Percentiles rank a stretch among this genome's conserved stretches.
phyloP scores from a whole-genome alignment of 2,797 vertebrate species.

The Gymnopithys bicolor region DNA sequence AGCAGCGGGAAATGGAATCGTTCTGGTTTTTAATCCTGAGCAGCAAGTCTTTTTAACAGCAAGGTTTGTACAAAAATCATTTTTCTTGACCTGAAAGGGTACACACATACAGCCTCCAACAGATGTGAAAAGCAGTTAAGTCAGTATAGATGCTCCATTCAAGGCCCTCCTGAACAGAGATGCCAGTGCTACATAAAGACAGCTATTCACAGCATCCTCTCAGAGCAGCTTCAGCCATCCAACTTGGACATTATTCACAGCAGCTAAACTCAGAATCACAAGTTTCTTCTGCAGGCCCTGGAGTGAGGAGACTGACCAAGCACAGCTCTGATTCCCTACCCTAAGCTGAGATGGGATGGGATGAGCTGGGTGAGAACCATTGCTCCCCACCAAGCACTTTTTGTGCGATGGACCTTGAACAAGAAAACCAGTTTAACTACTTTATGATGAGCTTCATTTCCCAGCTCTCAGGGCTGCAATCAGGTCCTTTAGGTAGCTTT shows the following conservation, averaged over 20 bases:
- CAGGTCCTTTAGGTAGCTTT: background rate
- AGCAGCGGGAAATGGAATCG: slow-evolving; percentile 19
- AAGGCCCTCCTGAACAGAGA: slow-evolving; percentile 18
- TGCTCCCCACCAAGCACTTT: background rate
- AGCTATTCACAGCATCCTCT: slow-evolving; percentile 53
- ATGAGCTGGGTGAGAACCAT: background rate
- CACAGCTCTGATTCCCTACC: background rate
- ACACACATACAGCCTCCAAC: slow-evolving; percentile 4
- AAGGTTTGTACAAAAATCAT: slow-evolving; percentile 37
- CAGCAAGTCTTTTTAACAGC: slow-evolving; percentile 6
- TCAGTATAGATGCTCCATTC: slow-evolving; percentile 59
- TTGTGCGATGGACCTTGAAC: background rate
- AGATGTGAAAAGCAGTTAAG: slow-evolving; percentile 53
- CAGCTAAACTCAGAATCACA: slow-evolving; percentile 6
- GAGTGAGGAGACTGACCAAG: background rate
- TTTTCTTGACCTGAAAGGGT: slow-evolving; percentile 57
- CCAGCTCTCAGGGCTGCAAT: background rate
- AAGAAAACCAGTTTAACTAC: background rate
- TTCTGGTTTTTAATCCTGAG: slow-evolving; percentile 49
- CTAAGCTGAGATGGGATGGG: background rate
- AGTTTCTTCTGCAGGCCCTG: background rate
- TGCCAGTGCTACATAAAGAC: slow-evolving; percentile 51
- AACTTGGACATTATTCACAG: slow-evolving; percentile 2
- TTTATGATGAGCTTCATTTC: background rate
- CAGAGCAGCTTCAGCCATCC: background rate